Evolutionary conservation across 2,888 invertebrate genomes (phyloP), one percentile per base, ranked within the genome.

Genomic region (Anarsia innoxiella): DNA sequence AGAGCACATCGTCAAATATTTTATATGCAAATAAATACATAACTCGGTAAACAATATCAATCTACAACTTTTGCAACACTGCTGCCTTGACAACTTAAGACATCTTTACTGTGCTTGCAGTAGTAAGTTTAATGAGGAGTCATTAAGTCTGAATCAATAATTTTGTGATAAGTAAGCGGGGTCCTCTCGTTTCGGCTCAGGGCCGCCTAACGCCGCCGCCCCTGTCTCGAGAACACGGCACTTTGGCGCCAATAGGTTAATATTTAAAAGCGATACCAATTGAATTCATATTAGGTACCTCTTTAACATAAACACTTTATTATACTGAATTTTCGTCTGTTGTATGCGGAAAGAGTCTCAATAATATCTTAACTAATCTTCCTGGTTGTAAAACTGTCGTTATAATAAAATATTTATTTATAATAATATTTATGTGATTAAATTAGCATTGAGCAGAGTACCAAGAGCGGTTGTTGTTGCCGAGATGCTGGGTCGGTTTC

Each of bases 141-240:
- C 56, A 56, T 63, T 63, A 62, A 55, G 40, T 45, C 53, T 44
- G 51, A 54, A 66, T 66, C 58, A 55, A 58, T 59, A 59, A 56
- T 56, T 50, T 50, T 51, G 53, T 51, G 51, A 53, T 51, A 52
- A 55, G 48, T 50, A 41, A 56, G 46, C 48, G 48, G 37, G 47
- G 43, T 49, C 42, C 33, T 42, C 42, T 41, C 46, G 43, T 61
- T 54, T 51, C 47, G 53, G 57, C 54, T 61, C 67, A 65, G 41
- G 66, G 67, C 44, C 64, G 51, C 45, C 59, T n/a, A n/a, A n/a
- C 37, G 39, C 51, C 44, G 40, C 30, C n/a, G n/a, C n/a, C n/a
- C n/a, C n/a, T n/a, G n/a, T n/a, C n/a, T n/a, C n/a, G n/a, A n/a
- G n/a, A n/a, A n/a, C n/a, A n/a, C n/a, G 27, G 35, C 36, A 40